Percentiles rank a stretch among this genome's conserved stretches.
Conservation (phyloP, 2,888 invertebrate species). For the Ommatoiulus sabulosus region DNA sequence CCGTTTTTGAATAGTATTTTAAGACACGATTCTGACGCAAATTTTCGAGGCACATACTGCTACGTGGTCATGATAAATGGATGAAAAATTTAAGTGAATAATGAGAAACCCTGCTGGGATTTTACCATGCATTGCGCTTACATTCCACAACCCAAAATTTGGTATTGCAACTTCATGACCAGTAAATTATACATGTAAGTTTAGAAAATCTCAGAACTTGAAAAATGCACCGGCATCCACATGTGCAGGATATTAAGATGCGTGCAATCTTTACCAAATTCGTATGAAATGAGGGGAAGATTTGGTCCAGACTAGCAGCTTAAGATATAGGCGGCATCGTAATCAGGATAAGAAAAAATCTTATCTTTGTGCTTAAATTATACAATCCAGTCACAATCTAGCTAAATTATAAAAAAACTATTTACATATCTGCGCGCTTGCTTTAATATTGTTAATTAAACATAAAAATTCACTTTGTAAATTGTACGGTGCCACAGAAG, state of each 20-base stretch:
- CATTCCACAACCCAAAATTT: not conserved
- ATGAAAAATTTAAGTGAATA: conserved; percentile 20
- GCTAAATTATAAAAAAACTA: not conserved
- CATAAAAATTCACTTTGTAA: no score
- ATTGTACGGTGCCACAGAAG: not conserved
- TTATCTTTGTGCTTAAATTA: not conserved
- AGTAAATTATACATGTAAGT: not conserved
- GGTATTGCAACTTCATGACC: not conserved
- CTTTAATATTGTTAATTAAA: not conserved
- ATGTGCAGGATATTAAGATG: not conserved
- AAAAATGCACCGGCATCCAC: not conserved
- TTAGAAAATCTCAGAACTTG: not conserved
- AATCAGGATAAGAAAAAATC: not conserved
- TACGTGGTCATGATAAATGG: not conserved
- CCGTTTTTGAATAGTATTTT: not conserved
- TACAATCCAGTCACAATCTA: not conserved
- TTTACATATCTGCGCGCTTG: not conserved
- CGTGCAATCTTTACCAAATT: not conserved
- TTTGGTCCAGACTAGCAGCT: not conserved
- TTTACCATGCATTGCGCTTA: not conserved
- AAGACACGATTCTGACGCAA: conserved; percentile 32
- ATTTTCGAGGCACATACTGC: not conserved
- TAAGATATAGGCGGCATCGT: not conserved
- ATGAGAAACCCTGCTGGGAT: conserved; percentile 23
- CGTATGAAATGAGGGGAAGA: not conserved